Conservation (phyloP, 2,888 invertebrate genomes). For the Sinodicranocentrus sp. region DNA sequence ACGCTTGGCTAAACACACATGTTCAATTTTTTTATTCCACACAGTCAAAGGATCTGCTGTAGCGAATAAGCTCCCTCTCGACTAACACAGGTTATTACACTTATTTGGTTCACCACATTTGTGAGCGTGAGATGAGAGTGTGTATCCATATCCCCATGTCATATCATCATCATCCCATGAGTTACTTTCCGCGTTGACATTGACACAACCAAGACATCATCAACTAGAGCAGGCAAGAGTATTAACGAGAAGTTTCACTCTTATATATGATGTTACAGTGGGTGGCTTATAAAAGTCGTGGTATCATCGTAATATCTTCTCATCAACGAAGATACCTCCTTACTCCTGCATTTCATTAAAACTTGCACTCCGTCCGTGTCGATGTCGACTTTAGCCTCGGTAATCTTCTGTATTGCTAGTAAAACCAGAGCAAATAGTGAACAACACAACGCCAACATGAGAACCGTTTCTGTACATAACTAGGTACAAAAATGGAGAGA, state of each 20-base stretch:
- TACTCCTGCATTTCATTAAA: background rate
- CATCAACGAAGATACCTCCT: background rate
- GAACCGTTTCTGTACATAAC: background rate
- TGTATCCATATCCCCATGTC: constrained; percentile 21
- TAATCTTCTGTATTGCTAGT: background rate
- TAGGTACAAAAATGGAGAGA: constrained; percentile 33
- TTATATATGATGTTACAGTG: background rate
- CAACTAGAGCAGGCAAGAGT: constrained; percentile 9
- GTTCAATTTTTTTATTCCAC: background rate
- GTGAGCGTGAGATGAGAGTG: background rate
- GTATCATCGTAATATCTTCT: background rate
- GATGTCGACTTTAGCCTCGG: too few species aligned
- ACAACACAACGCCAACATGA: background rate
- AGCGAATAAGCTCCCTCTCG: background rate
- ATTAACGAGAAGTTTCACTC: background rate
- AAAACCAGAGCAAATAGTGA: background rate
- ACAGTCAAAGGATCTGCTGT: background rate
- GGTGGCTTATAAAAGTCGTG: background rate
- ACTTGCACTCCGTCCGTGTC: background rate
- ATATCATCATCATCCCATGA: constrained; percentile 20
- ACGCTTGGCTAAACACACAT: too few species aligned
- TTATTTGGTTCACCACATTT: background rate
- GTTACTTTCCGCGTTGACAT: constrained; percentile 32
- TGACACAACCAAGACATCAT: constrained; percentile 33
- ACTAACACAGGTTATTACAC: background rate